A percentile compares a stretch with the other conserved stretches of the same genome.
Evolutionary conservation across 2,888 invertebrate genomes (phyloP).

Genomic region (Patella ulyssiponensis): DNA sequence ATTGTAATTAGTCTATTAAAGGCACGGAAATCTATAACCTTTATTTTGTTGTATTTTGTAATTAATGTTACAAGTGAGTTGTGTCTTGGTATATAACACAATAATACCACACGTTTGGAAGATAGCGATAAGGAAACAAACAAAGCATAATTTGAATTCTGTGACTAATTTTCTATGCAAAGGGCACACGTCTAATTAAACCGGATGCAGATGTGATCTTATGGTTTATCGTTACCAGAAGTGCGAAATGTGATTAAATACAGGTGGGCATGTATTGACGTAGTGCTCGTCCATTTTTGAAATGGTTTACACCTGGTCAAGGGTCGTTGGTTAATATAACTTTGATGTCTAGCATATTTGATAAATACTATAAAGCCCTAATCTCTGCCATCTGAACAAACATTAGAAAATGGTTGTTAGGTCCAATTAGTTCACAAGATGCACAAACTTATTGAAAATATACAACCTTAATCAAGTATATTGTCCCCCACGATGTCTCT

Average conservation of each 20-base stretch:
- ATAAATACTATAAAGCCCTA: not conserved
- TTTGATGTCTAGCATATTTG: slow-evolving; percentile 8
- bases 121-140: too few relatives aligned
- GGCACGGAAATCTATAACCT: too few relatives aligned
- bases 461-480: too few relatives aligned
- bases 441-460: too few relatives aligned
- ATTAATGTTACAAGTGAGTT: too few relatives aligned
- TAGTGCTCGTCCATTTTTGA: not conserved
- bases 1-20: too few relatives aligned
- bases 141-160: too few relatives aligned
- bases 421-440: not conserved
- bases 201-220: not conserved
- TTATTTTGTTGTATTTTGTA: too few relatives aligned
- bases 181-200: not conserved
- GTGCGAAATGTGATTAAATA: not conserved
- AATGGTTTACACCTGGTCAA: not conserved
- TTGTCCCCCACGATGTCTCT: too few relatives aligned
- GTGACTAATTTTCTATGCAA: not conserved
- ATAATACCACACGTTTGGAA: too few relatives aligned
- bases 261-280: not conserved
- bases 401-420: not conserved
- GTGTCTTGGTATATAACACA: too few relatives aligned
- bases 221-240: not conserved
- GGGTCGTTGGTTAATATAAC: not conserved
- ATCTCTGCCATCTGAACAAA: not conserved